Evolutionary conservation across 2,888 invertebrate genomes (phyloP), one percentile per base, ranked within the genome.

Genomic region (Drosophila mimica): DNA sequence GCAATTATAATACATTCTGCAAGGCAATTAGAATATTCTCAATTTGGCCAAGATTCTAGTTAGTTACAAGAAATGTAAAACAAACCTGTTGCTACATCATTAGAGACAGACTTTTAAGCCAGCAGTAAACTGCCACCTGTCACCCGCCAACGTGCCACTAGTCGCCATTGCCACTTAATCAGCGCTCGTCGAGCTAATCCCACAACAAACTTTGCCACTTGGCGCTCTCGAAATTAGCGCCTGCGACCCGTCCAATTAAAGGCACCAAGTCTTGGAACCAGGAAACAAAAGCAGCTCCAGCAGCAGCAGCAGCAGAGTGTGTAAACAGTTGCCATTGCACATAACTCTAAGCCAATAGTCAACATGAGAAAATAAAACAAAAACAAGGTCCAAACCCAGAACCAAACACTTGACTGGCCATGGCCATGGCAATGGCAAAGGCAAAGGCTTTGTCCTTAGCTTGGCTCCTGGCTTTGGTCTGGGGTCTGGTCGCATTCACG

Each of bases 341-440:
- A 90, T 82, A 88, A 90, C 88, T 77, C 80, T 84, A 84, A 89
- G 91, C 90, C 84, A 85, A 87, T 87, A 84, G 82, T 84, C 83
- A 86, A 91, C 86, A 90, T 81, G 78, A 70, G 83, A 82, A 89
- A 82, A 82, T 77, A 88, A 88, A 88, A 81, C 90, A 83, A 82
- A 82, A 87, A 70, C 89, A 75, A 59, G 71, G 58, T 67, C 64
- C 74, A 68, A 65, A 75, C 75, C 28, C 36, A 6, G 25, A 20
- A 20, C 33, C 25, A 34, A 79, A 69, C 85, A 82, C 82, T 82
- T 82, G 82, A 84, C 65, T 57, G 61, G 69, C 69, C n/a, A 38
- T 52, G 31, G 33, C 51, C 8, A 20, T 57, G 61, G 69, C 69
- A 17, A 38, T 52, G 31, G 33, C 51, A 11, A 20, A 15, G 46